Base-by-base conservation (phyloP, 1,140 invertebrate genomes). In the Drosophila santomea region DNA sequence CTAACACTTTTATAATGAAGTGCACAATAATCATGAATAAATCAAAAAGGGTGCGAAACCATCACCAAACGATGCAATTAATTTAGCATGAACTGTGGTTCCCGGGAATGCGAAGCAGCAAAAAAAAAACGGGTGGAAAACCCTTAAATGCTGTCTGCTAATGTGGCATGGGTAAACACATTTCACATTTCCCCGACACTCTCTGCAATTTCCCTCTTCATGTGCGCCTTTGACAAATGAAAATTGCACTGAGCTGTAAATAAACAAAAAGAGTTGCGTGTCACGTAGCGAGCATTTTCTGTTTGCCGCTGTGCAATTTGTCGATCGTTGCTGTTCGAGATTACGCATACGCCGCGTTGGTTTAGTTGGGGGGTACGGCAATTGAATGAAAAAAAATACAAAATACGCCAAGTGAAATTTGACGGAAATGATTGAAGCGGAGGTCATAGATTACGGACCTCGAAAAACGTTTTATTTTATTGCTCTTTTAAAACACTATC, bases 171-270 rank as follows among this genome's bases (percentile, higher is more conserved):
- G 28, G 32, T 61, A 71, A 76, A 77, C 64, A 81, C 67, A 50
- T 69, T 67, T 47, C 28, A 61, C 63, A 61, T 71, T 63, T 62
- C 64, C 57, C 23, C 52, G 38, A 11, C 41, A 48, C 32, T 6
- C 14, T 35, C 15, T 1, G 35, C 8, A 23, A 43, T 55, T 52
- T 12, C 44, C n/a, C 3, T n/a, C 2, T 11, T 4, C 35, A 47
- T 63, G 54, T 41, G 48, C 20, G 35, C 55, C 39, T 71, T 71
- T 79, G 60, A 72, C 64, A 80, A 80, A 81, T 77, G 45, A 51
- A 81, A 73, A 77, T 62, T 73, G 52, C 45, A 61, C 44, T n/a
- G 43, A 66, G 58, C 60, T 48, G 59, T 64, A 80, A 81, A 80
- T 57, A 76, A 62, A 73, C 66, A 57, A 43, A 36, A 39, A 43